Evolutionary conservation across 2,797 vertebrate genomes (phyloP), one percentile per base, ranked within the genome.

Genomic region (Tangara arthus): DNA sequence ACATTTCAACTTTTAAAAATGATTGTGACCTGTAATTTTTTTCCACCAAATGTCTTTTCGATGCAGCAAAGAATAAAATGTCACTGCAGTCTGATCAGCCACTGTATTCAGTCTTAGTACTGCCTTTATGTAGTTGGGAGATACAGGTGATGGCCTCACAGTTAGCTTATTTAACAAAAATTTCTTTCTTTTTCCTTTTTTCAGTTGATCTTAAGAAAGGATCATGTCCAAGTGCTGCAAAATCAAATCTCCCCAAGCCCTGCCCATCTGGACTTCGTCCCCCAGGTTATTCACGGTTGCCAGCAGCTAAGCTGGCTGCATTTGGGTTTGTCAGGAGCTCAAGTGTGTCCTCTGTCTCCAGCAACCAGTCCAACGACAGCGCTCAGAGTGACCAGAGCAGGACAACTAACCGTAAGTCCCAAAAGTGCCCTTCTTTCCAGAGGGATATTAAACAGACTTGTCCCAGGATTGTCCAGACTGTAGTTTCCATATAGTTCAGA

Each of bases 231-330:
- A 98, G 94, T 39, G 91, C 94, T 78, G 96, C 98, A 39, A 99
- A 98, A 96, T 98, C 98, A 47, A 97, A 97, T 80, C 98, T 98
- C 15, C 98, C 98, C 12, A 99, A 99, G 97, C 97, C 98, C 7
- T 98, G 98, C 72, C 98, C 98, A 18, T 98, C 99, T 32, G 98
- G 99, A 85, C 98, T 99, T 34, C 99, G 99, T 56, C 98, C 99
- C 42, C 99, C 99, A 7, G 99, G 99, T 22, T 99, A 99, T 95
- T 98, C 99, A 1, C 97, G 98, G 78, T 94, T 99, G 73, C 98
- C 99, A 2, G 96, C 98, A 22, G 97, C 98, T 50, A 99, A 99
- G 46, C 97, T 99, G 89, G 98, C 98, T 0, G 94, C 99, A 1
- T 98, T 99, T 19, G 98, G 99, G 75, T 99, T 99, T 50, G 97